A percentile compares a stretch with the other conserved stretches of the same genome.
phyloP scores from a whole-genome alignment of 2,113 vertebrate genomes.

The Crocuta crocuta region DNA sequence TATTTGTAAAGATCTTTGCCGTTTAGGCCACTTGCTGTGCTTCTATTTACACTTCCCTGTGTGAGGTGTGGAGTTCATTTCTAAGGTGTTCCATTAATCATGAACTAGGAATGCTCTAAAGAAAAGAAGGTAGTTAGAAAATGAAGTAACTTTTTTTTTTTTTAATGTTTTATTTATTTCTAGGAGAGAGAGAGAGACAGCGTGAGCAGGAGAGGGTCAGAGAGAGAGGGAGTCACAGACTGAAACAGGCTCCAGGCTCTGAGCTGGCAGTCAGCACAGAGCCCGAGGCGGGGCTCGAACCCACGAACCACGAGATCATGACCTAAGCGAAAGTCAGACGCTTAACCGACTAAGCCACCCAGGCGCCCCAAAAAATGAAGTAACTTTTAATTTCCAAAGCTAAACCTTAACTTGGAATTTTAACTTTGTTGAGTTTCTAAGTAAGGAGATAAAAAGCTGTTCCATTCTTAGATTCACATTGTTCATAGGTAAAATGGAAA shows the following conservation, averaged over 20 bases:
- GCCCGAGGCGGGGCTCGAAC: too few relatives aligned
- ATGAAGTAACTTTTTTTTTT: not conserved
- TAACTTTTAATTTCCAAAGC: slow-evolving; percentile 28
- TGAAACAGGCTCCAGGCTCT: too few relatives aligned
- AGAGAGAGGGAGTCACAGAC: too few relatives aligned
- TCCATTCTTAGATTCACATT: not conserved
- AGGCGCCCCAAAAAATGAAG: not conserved
- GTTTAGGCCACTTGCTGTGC: not conserved
- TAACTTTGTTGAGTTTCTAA: slow-evolving; percentile 36
- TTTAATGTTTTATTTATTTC: too few relatives aligned
- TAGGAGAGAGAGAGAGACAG: too few relatives aligned
- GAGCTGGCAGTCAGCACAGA: too few relatives aligned
- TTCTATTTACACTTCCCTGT: not conserved
- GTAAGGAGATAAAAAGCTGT: not conserved
- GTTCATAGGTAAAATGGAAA: not conserved
- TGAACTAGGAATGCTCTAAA: not conserved
- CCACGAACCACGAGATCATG: too few relatives aligned
- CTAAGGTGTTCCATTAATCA: not conserved
- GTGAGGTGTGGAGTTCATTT: not conserved
- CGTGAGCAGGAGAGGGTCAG: too few relatives aligned
- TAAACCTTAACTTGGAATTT: not conserved
- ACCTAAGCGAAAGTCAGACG: too few relatives aligned
- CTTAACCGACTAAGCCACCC: too few relatives aligned
- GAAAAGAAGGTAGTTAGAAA: slow-evolving; percentile 22
- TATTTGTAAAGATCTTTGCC: not conserved